Conservation (phyloP, 1,140 invertebrate genomes). For the Drosophila fuyamai region DNA sequence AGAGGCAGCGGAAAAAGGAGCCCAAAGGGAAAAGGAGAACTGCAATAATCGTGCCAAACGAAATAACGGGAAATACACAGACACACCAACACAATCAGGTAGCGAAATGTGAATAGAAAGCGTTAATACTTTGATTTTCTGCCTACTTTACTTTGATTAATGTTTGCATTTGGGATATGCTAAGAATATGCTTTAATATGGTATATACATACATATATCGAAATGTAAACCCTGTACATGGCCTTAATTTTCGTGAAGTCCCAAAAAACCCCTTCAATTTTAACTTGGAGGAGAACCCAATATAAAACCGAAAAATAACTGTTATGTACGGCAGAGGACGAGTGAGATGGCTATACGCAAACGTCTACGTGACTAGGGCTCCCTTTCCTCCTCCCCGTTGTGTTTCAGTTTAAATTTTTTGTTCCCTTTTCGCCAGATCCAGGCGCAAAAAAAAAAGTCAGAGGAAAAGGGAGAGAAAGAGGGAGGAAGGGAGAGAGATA, state of each 20-base stretch:
- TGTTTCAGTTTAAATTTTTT: conserved; percentile 9
- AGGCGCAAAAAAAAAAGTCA: conserved; percentile 14
- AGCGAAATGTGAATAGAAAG: conserved; percentile 11
- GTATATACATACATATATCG: too few species aligned
- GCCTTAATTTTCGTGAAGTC: background rate
- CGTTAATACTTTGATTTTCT: background rate
- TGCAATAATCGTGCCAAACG: conserved; percentile 71
- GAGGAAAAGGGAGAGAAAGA: conserved; percentile 7
- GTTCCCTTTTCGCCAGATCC: conserved; percentile 31
- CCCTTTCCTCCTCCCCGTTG: conserved; percentile 14
- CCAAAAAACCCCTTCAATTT: background rate
- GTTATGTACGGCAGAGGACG: background rate
- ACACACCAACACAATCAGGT: conserved; percentile 21
- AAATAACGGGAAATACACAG: conserved; percentile 66
- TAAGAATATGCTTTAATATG: too few species aligned
- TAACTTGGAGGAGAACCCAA: too few species aligned
- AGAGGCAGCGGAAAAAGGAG: conserved; percentile 57
- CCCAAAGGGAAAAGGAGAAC: conserved; percentile 41
- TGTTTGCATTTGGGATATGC: too few species aligned
- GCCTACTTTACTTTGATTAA: background rate
- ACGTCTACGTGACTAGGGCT: conserved; percentile 29
- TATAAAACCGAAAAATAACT: conserved; percentile 1
- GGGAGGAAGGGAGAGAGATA: conserved; percentile 15
- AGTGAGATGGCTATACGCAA: background rate
- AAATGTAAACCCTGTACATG: too few species aligned